phyloP scores from a whole-genome alignment of 2,797 vertebrate genomes.

The Xenopus petersii region DNA sequence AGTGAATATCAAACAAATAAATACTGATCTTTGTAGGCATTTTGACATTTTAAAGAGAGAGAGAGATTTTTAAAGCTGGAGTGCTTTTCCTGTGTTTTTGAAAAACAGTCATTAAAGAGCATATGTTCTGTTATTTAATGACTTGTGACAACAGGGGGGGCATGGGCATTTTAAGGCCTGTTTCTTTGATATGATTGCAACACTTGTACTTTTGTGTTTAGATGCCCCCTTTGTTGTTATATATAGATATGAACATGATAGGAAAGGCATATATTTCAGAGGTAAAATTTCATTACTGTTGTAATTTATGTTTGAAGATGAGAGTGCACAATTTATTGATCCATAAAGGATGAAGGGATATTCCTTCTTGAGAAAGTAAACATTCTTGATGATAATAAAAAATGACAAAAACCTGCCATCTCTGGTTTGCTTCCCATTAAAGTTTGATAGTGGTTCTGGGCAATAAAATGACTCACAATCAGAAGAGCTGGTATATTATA shows the following conservation, averaged over 20 bases:
- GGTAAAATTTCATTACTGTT: slow-evolving; percentile 16
- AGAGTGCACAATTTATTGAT: slow-evolving; percentile 29
- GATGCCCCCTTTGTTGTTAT: neutral
- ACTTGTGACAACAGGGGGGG: too few species aligned
- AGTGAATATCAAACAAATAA: too few species aligned
- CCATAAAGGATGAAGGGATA: neutral
- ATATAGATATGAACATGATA: neutral
- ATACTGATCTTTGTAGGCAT: too few species aligned
- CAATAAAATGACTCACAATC: slow-evolving; percentile 48
- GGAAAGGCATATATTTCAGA: slow-evolving; percentile 2
- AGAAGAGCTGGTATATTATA: slow-evolving; percentile 37
- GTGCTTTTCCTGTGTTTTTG: too few species aligned
- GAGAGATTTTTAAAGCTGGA: too few species aligned
- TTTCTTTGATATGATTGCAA: neutral
- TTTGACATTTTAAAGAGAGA: too few species aligned
- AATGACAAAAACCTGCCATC: slow-evolving; percentile 32
- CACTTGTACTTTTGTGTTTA: neutral
- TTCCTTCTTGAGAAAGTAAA: slow-evolving; percentile 27
- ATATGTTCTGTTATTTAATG: too few species aligned
- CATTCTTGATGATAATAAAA: slow-evolving; percentile 44
- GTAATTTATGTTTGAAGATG: slow-evolving; percentile 21
- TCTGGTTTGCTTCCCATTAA: slow-evolving; percentile 44
- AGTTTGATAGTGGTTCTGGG: slow-evolving; percentile 37
- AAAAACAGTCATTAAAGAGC: too few species aligned
- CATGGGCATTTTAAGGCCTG: too few species aligned